Conservation (phyloP, 2,888 invertebrate genomes). For the Xiphydria camelus region DNA sequence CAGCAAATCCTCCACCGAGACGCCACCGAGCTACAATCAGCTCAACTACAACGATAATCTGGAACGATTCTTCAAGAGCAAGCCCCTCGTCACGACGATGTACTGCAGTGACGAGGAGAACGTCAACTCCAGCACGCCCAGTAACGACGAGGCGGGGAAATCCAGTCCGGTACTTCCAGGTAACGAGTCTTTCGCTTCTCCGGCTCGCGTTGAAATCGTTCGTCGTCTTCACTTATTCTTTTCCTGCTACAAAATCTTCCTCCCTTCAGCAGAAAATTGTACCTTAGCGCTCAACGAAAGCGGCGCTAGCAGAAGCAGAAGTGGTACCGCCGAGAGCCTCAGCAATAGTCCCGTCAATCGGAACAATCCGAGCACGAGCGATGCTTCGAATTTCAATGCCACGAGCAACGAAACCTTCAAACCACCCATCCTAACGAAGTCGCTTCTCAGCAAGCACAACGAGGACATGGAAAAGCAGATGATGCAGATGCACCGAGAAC, state of each 20-base stretch:
- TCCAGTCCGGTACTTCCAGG: too few relatives aligned
- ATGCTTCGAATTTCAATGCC: constrained; percentile 49
- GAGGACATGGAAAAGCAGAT: constrained; percentile 81
- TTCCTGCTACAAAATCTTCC: too few relatives aligned
- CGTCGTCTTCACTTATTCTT: too few relatives aligned
- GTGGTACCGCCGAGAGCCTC: constrained; percentile 65
- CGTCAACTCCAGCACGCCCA: constrained; percentile 27
- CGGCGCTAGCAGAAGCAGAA: constrained; percentile 62
- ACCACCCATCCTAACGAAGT: constrained; percentile 64
- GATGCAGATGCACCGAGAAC: constrained; percentile 71
- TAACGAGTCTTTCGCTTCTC: too few relatives aligned
- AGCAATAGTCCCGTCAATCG: constrained; percentile 65
- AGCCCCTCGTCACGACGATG: constrained; percentile 29
- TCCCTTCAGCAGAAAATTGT: constrained; percentile 53
- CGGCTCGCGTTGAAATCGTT: too few relatives aligned
- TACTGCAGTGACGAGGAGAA: constrained; percentile 48
- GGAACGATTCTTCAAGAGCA: constrained; percentile 62
- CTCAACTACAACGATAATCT: constrained; percentile 84
- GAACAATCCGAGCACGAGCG: too few relatives aligned
- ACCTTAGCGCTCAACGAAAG: constrained; percentile 61
- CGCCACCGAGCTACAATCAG: constrained; percentile 82
- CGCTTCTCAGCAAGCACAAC: constrained; percentile 69
- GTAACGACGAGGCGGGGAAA: constrained; percentile 40
- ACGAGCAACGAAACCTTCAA: constrained; percentile 54
- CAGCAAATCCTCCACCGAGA: constrained; percentile 78